Conservation (phyloP, 2,797 vertebrate genomes). For the Centropyge bicolor region DNA sequence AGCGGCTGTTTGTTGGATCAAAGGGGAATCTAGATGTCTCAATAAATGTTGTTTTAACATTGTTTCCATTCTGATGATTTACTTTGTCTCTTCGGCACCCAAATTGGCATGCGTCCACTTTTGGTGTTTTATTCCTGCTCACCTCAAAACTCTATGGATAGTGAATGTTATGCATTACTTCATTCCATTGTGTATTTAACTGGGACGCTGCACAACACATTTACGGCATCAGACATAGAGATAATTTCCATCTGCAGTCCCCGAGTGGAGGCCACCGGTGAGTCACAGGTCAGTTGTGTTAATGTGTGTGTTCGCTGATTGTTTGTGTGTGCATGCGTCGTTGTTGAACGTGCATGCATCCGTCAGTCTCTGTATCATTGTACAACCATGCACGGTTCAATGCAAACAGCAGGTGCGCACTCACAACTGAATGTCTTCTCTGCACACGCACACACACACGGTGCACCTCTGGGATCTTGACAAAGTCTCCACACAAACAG, state of each 20-base stretch:
- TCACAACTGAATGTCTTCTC: slow-evolving; percentile 16
- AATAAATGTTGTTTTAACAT: slow-evolving; percentile 24
- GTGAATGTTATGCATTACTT: neutral
- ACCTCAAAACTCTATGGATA: neutral
- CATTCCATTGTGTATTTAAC: neutral
- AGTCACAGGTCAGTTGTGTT: neutral
- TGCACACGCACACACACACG: slow-evolving; percentile 6
- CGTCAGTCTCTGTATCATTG: neutral
- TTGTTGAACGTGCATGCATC: neutral
- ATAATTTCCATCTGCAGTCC: neutral
- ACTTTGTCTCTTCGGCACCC: neutral
- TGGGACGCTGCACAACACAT: neutral
- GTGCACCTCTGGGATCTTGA: slow-evolving; percentile 33
- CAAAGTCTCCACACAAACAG: slow-evolving; percentile 47
- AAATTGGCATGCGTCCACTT: neutral
- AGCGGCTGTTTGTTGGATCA: slow-evolving; percentile 25
- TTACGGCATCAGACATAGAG: neutral
- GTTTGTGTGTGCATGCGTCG: neutral
- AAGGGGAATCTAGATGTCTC: neutral
- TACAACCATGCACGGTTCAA: slow-evolving; percentile 1
- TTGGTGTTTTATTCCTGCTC: neutral
- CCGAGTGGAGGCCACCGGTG: neutral
- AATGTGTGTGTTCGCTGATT: neutral
- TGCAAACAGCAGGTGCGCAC: slow-evolving; percentile 15
- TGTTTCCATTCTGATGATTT: neutral